phyloP scores from a whole-genome alignment of 1,140 invertebrate genomes.

The Medauroidea extradentata region DNA sequence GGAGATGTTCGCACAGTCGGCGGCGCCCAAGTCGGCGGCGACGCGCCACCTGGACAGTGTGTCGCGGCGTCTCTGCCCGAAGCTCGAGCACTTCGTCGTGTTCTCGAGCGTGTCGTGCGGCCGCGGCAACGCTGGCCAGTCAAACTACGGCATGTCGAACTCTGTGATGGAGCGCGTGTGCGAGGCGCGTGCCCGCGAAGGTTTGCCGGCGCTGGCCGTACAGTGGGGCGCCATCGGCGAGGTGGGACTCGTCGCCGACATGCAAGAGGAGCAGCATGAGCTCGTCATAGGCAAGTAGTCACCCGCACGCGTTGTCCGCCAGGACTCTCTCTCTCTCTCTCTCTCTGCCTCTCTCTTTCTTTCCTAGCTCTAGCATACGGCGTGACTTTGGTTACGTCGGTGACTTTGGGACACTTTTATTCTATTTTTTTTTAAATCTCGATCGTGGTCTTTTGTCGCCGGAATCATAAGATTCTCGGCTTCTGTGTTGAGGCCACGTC shows the following conservation, averaged over 20 bases:
- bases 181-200: constrained; percentile 16
- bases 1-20: constrained; percentile 44
- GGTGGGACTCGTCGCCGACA: constrained; percentile 69
- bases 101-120: constrained; percentile 28
- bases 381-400: no score
- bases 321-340: no score
- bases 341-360: no score
- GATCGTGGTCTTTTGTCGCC: no score
- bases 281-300: constrained; percentile 35
- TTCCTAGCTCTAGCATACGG: no score
- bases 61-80: constrained; percentile 45
- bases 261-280: constrained; percentile 74
- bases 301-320: no score
- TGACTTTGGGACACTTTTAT: no score
- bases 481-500: no score
- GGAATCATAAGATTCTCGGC: no score
- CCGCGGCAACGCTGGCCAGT: constrained; percentile 26
- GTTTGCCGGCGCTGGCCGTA: constrained; percentile 23
- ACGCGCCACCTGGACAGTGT: constrained; percentile 50
- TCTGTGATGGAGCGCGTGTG: constrained; percentile 29
- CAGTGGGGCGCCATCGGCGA: constrained; percentile 57
- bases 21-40: constrained; percentile 51
- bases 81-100: constrained; percentile 31
- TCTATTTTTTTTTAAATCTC: no score
- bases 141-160: constrained; percentile 28